These are phyloP conservation scores for Aleiodes alternator DNA, from an alignment of 2,888 invertebrate species.

Conservation along the genomic window DNA sequence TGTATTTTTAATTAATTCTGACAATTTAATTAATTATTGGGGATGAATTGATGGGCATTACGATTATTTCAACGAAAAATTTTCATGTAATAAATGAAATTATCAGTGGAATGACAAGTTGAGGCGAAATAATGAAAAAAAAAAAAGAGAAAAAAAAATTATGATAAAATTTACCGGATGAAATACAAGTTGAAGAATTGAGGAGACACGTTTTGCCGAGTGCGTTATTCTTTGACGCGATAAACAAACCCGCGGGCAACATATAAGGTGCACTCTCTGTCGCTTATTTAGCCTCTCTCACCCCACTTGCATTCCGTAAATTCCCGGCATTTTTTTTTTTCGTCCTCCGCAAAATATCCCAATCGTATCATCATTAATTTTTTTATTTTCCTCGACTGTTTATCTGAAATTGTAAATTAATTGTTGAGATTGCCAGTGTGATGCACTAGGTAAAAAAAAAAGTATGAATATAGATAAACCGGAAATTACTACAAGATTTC, in stretches of 20 bases:
- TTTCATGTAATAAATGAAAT: too few species aligned
- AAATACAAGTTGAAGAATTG: neutral
- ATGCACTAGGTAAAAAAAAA: neutral
- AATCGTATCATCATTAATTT: constrained; percentile 34
- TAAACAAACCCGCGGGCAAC: constrained; percentile 4
- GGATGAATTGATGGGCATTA: too few species aligned
- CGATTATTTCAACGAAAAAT: too few species aligned
- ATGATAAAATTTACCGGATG: neutral
- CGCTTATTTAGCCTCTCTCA: constrained; percentile 9
- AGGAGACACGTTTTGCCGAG: neutral
- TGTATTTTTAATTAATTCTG: too few species aligned
- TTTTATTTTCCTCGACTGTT: constrained; percentile 16
- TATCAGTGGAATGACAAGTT: too few species aligned
- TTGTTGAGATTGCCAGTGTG: constrained; percentile 1
- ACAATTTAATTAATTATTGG: too few species aligned
- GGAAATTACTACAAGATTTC: constrained; percentile 18
- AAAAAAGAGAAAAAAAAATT: neutral
- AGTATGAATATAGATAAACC: constrained; percentile 8
- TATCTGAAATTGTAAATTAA: constrained; percentile 25
- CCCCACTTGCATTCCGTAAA: neutral
- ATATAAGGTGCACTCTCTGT: neutral
- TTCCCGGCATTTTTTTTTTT: constrained; percentile 1
- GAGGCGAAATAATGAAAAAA: too few species aligned
- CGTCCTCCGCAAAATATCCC: neutral
- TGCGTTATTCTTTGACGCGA: neutral